These are phyloP conservation scores for Aphis gossypii DNA, from an alignment of 1,140 invertebrate species.

Conservation along the genomic window DNA sequence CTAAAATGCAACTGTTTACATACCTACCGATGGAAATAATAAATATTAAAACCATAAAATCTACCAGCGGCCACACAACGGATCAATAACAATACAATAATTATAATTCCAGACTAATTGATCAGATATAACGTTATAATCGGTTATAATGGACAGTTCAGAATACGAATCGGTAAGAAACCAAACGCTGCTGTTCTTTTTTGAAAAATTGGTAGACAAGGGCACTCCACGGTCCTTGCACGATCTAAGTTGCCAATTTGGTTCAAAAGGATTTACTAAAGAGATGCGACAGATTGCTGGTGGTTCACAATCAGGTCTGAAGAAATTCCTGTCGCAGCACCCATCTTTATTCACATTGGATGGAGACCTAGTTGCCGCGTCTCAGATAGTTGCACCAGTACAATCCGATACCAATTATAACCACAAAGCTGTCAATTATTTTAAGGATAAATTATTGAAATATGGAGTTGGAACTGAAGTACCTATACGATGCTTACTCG, in stretches of 20 bases:
- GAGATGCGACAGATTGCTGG: conserved; percentile 95
- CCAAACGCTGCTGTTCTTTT: conserved; percentile 93
- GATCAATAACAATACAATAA: neutral
- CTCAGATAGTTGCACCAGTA: conserved; percentile 67
- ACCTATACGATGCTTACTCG: conserved; percentile 90
- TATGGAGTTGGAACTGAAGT: conserved; percentile 90
- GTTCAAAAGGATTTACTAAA: conserved; percentile 93
- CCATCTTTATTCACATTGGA: conserved; percentile 90
- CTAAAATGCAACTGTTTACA: neutral
- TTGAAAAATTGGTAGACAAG: conserved; percentile 93
- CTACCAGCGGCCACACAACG: neutral
- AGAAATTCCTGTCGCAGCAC: conserved; percentile 90
- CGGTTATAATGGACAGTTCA: conserved; percentile 86
- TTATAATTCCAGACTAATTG: neutral
- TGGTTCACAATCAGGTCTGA: conserved; percentile 90
- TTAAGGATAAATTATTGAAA: conserved; percentile 86
- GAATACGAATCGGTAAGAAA: conserved; percentile 93
- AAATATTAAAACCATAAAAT: neutral
- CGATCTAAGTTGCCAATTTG: conserved; percentile 95
- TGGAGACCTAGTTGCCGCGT: conserved; percentile 89
- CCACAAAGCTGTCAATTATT: conserved; percentile 93
- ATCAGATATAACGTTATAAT: conserved; percentile 67
- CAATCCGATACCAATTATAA: conserved; percentile 74
- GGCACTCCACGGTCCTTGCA: conserved; percentile 91
- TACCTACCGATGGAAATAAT: neutral